Percentiles rank a stretch among this genome's conserved stretches.
Conservation (phyloP, 2,113 vertebrate genomes). For the Balaeniceps rex region DNA sequence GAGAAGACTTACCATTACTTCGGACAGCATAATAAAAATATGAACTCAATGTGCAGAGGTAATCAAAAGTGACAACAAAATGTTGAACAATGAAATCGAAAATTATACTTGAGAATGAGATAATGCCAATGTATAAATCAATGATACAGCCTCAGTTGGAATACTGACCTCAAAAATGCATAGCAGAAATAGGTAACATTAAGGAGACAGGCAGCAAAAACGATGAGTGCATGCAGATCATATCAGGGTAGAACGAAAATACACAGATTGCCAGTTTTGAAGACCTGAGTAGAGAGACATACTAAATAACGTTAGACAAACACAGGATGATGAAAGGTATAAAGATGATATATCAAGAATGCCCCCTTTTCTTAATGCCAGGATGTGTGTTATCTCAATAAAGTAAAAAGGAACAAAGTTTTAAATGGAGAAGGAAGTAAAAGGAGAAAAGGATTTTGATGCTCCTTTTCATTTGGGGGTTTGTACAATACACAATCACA, state of each 20-base stretch:
- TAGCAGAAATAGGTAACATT: neutral
- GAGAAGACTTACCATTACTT: neutral
- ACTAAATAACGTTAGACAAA: neutral
- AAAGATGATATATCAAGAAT: neutral
- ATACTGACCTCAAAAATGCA: neutral
- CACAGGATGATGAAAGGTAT: neutral
- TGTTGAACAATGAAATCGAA: neutral
- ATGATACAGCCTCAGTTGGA: neutral
- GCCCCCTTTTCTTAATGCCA: neutral
- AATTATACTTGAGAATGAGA: neutral
- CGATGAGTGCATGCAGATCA: neutral
- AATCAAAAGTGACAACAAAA: constrained; percentile 1
- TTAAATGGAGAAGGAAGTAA: neutral
- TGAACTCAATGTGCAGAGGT: neutral
- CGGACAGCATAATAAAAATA: neutral
- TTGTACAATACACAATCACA: neutral
- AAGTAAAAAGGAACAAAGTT: neutral
- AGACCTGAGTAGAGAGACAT: neutral
- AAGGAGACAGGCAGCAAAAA: neutral
- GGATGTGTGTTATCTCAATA: rapidly evolving
- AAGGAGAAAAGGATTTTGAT: neutral
- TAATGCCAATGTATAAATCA: neutral
- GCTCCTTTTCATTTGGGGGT: neutral
- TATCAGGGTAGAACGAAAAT: neutral
- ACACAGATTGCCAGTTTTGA: neutral